These are phyloP conservation scores for Montipora capricornis DNA, from an alignment of 64 coral and sea anemone genomes.

Conservation along the genomic window DNA sequence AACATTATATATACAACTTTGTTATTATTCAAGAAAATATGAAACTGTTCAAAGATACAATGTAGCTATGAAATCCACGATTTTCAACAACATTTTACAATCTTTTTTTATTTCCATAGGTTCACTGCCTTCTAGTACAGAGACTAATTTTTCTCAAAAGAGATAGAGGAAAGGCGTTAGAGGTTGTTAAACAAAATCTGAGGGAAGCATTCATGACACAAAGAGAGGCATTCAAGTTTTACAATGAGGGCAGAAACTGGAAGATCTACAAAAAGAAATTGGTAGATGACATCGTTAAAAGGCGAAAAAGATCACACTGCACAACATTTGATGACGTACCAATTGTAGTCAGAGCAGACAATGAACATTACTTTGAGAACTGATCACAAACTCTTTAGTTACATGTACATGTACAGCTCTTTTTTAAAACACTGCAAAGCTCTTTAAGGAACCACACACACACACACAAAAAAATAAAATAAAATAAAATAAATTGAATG, in stretches of 20 bases:
- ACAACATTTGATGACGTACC: conserved; percentile 87
- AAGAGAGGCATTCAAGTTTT: conserved; percentile 76
- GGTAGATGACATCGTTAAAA: conserved; percentile 77
- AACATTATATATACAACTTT: no score
- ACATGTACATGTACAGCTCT: no score
- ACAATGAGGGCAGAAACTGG: conserved; percentile 83
- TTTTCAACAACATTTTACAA: neutral
- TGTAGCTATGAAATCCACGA: neutral
- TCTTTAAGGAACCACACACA: no score
- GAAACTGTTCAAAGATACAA: no score
- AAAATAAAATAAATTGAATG: no score
- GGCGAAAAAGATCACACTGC: conserved; percentile 62
- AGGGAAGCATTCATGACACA: conserved; percentile 61
- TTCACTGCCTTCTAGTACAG: conserved; percentile 87
- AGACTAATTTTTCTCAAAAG: conserved; percentile 82
- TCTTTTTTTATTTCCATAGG: conserved; percentile 43
- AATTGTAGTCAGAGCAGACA: conserved; percentile 79
- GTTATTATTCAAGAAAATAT: no score
- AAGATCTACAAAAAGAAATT: conserved; percentile 93
- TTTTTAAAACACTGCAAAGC: no score
- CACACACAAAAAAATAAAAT: no score
- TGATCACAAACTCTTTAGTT: no score
- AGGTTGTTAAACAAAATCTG: conserved; percentile 61
- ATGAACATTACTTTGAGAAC: conserved; percentile 72
- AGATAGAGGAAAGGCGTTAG: conserved; percentile 65